Conservation (phyloP, 2,888 invertebrate species). For the Lucinisca nassula region DNA sequence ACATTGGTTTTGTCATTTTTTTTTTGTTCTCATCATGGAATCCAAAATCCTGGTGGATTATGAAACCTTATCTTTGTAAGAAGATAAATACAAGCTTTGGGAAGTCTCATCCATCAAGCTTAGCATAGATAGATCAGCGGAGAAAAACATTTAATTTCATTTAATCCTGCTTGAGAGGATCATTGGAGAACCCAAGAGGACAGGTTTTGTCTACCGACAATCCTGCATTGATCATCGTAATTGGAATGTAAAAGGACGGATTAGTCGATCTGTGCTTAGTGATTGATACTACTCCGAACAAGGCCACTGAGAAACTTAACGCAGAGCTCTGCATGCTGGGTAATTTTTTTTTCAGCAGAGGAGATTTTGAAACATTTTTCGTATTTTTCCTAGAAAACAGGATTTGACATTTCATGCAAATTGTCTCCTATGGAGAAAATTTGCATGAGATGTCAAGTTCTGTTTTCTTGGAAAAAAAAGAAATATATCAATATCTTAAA, state of each 20-base stretch:
- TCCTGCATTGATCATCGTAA: slow-evolving; percentile 19
- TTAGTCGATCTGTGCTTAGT: background rate
- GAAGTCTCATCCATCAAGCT: slow-evolving; percentile 61
- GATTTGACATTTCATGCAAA: too few relatives aligned
- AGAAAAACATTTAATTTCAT: slow-evolving; percentile 68
- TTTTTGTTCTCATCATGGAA: background rate
- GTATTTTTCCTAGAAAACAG: too few relatives aligned
- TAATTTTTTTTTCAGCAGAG: too few relatives aligned
- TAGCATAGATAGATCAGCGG: slow-evolving; percentile 49
- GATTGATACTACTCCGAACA: too few relatives aligned
- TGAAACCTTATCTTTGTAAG: slow-evolving; percentile 34
- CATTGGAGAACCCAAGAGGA: slow-evolving; percentile 13
- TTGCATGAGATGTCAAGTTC: too few relatives aligned
- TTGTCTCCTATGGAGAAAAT: too few relatives aligned
- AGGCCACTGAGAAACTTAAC: too few relatives aligned
- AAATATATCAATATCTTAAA: too few relatives aligned
- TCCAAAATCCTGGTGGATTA: slow-evolving; percentile 9
- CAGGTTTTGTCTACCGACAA: slow-evolving; percentile 26
- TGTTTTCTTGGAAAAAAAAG: too few relatives aligned
- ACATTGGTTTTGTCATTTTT: too few relatives aligned
- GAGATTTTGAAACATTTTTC: too few relatives aligned
- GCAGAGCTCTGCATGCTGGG: too few relatives aligned
- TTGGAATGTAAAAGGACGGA: slow-evolving; percentile 29
- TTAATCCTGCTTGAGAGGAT: slow-evolving; percentile 65
- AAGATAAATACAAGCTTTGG: slow-evolving; percentile 17